Evolutionary conservation across 2,113 vertebrate genomes (phyloP).

Genomic region (Carassius auratus): DNA sequence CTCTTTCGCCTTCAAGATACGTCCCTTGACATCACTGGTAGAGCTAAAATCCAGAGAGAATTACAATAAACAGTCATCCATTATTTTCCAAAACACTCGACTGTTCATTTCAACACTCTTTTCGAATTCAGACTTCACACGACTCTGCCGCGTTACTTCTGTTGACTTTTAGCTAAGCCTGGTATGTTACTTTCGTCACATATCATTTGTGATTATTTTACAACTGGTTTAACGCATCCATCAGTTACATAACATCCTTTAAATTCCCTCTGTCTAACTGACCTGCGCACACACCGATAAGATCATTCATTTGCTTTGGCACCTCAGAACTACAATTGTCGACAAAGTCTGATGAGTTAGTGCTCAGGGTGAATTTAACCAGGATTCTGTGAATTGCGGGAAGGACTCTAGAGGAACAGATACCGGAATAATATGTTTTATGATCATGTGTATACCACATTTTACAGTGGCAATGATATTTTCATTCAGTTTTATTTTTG

Average conservation of each 20-base stretch:
- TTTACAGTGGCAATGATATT: slow-evolving; percentile 15
- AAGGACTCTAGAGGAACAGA: slow-evolving; percentile 30
- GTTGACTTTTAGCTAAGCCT: neutral
- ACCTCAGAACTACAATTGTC: neutral
- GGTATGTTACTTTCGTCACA: slow-evolving; percentile 39
- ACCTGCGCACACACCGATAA: slow-evolving; percentile 27
- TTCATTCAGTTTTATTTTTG: slow-evolving; percentile 12
- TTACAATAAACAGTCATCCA: slow-evolving; percentile 15
- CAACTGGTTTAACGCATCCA: slow-evolving; percentile 35
- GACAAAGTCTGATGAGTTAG: slow-evolving; percentile 48
- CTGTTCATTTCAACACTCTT: slow-evolving; percentile 2
- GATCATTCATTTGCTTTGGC: slow-evolving; percentile 54
- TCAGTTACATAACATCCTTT: slow-evolving; percentile 38
- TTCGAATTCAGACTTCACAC: neutral
- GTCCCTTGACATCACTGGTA: neutral
- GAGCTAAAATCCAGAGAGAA: slow-evolving; percentile 14
- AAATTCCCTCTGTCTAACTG: slow-evolving; percentile 28
- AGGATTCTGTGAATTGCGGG: slow-evolving; percentile 46
- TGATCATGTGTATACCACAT: slow-evolving; percentile 49
- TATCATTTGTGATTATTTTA: slow-evolving; percentile 39
- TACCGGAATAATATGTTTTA: slow-evolving; percentile 38
- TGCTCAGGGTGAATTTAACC: slow-evolving; percentile 37
- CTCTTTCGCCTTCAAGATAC: neutral
- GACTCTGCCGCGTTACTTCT: slow-evolving; percentile 5
- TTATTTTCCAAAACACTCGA: slow-evolving; percentile 27